phyloP scores from a whole-genome alignment of 1,140 invertebrate species.

The Metopolophium dirhodum region DNA sequence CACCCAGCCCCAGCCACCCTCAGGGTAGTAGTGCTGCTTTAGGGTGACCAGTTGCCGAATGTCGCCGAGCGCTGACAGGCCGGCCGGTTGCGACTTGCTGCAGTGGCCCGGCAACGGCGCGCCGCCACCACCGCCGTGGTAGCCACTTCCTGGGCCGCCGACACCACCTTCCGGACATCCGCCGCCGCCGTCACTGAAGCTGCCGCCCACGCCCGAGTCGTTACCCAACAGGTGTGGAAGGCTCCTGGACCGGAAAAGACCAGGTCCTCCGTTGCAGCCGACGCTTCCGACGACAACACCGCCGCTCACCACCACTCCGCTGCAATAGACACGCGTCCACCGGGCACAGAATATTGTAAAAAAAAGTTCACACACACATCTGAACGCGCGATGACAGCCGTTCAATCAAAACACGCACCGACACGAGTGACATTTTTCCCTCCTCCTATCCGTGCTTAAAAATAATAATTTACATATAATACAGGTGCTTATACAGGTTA shows the following conservation, averaged over 20 bases:
- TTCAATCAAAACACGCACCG: not conserved
- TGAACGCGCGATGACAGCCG: not conserved
- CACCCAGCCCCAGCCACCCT: constrained; percentile 79
- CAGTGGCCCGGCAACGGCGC: constrained; percentile 60
- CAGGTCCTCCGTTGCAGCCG: constrained; percentile 62
- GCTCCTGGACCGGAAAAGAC: constrained; percentile 63
- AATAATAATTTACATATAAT: not conserved
- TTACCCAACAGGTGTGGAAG: constrained; percentile 63
- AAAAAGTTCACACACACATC: not conserved
- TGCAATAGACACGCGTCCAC: not conserved
- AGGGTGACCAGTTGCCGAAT: constrained; percentile 69
- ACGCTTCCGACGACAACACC: constrained; percentile 60
- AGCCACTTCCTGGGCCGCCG: constrained; percentile 60
- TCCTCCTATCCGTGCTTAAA: not conserved
- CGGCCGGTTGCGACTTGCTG: constrained; percentile 60
- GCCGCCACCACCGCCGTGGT: constrained; percentile 60
- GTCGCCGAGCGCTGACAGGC: constrained; percentile 62
- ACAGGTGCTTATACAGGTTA: no score
- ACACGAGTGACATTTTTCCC: not conserved
- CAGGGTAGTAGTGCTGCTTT: constrained; percentile 76
- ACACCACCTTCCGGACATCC: not conserved
- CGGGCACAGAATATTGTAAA: not conserved
- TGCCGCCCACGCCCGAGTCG: constrained; percentile 63
- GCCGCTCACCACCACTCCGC: constrained; percentile 57
- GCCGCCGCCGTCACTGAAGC: constrained; percentile 63